Evolutionary conservation across 2,113 vertebrate genomes (phyloP).

Genomic region (Loxodonta africana): DNA sequence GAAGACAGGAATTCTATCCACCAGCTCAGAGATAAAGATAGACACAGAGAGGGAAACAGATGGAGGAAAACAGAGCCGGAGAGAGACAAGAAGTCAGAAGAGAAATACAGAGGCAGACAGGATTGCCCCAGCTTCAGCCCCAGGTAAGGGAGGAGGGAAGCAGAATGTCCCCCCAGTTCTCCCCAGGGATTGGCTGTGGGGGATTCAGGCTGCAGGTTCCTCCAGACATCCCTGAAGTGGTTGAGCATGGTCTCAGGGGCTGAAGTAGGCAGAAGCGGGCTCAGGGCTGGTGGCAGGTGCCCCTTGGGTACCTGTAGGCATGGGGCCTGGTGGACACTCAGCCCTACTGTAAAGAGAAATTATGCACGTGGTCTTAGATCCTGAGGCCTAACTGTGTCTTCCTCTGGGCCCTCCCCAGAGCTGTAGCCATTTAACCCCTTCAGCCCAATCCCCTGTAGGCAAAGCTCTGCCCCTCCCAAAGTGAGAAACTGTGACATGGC

Average conservation of each 20-base stretch:
- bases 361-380: not conserved
- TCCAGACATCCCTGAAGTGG: not conserved
- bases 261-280: not conserved
- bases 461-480: not conserved
- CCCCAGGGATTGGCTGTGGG: not conserved
- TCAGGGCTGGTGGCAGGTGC: not conserved
- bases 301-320: not conserved
- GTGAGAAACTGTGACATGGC: not conserved
- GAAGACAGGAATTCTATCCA: not conserved
- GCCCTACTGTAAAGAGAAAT: not conserved
- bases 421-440: not conserved
- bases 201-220: not conserved
- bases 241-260: not conserved
- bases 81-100: not conserved
- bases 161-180: not conserved
- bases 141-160: not conserved
- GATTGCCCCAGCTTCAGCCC: rapidly evolving
- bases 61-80: too few species aligned
- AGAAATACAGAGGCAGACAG: not conserved
- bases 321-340: not conserved
- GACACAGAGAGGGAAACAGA: not conserved
- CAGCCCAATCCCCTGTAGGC: not conserved
- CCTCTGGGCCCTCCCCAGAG: not conserved
- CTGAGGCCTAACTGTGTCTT: not conserved
- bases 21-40: not conserved